Conservation (phyloP, 2,113 vertebrate genomes). For the Athene noctua region DNA sequence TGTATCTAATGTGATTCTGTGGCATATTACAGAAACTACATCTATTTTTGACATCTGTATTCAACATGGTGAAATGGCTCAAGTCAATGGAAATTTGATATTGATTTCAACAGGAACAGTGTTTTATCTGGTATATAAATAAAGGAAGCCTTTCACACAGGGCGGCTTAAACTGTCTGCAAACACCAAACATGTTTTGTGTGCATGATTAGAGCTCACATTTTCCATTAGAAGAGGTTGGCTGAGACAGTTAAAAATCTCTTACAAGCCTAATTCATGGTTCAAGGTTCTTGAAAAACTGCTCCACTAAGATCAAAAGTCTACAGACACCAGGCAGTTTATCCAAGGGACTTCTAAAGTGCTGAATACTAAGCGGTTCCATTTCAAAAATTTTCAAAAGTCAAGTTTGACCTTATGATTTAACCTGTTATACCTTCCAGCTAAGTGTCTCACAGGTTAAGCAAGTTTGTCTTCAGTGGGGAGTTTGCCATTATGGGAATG, state of each 20-base stretch:
- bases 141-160: background rate
- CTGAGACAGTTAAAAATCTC: constrained; percentile 3
- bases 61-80: background rate
- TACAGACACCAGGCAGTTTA: background rate
- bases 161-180: background rate
- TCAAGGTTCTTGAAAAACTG: constrained; percentile 7
- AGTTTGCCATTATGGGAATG: background rate
- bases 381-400: background rate
- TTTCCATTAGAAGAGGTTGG: background rate
- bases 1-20: background rate
- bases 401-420: background rate
- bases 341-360: background rate
- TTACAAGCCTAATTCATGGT: background rate
- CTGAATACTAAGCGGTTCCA: background rate
- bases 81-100: background rate
- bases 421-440: background rate
- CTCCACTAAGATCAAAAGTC: background rate
- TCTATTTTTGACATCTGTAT: background rate
- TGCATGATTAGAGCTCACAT: background rate
- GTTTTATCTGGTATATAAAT: background rate
- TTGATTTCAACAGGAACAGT: background rate
- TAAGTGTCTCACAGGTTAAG: background rate
- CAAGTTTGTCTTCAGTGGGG: background rate
- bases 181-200: background rate
- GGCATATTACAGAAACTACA: background rate